Evolutionary conservation across 1,140 invertebrate species (phyloP), one percentile per base, ranked within the genome.

Genomic region (Aleiodes sp.): DNA sequence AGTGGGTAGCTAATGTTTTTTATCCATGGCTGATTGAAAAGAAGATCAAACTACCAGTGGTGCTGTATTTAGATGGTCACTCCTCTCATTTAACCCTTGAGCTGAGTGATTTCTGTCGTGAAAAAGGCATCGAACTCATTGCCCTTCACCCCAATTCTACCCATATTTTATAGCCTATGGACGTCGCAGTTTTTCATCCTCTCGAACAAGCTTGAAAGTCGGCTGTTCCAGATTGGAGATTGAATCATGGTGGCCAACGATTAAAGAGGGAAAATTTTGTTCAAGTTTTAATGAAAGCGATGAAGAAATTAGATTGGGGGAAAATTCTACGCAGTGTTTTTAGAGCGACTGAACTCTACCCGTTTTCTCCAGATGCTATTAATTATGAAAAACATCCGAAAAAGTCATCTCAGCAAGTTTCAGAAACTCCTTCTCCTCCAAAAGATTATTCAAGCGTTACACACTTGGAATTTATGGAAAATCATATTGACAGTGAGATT

Each of bases 31-130:
- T 79, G 19, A 12, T 70, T 10, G 31, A 75, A n/a, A 74, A 75
- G 7, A 71, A 76, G 7, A 75, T 80, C 52, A 26, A 68, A 68
- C 68, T 75, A 39, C 80, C 78, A 9, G 66, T 83, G 16, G 61
- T 82, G 24, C 73, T 87, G n/a, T 87, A 83, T 79, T 52, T 86
- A 8, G 85, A 86, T 77, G 83, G 82, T 4, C 85, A 86, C 66
- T 69, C 61, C 8, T 82, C 80, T 1, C 82, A 87, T 65, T 28
- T 82, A 37, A 79, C 79, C 7, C 64, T 83, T 6, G 19, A 78
- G 14, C n/a, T 83, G 26, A 80, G 75, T 28, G 70, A 82, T 12
- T 83, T 85, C 70, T 87, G 86, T 66, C 61, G 29, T 0, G 73
- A 80, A 63, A 83, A 85, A 59, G 62, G 65, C 24, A 87, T 87